phyloP scores from a whole-genome alignment of 1,140 invertebrate genomes.

The Alviniconcha marisindica region DNA sequence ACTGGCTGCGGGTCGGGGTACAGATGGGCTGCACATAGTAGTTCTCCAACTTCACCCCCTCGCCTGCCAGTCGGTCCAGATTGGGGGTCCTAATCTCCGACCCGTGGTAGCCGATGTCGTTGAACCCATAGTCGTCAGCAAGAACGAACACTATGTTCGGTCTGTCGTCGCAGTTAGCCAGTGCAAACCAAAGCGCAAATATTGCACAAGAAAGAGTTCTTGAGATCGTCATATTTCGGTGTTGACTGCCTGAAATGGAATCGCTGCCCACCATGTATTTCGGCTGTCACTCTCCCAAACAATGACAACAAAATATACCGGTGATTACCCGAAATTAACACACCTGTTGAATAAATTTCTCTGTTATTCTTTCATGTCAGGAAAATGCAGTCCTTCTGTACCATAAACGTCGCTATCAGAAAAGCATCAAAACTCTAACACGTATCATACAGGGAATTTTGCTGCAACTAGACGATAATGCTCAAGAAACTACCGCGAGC shows the following conservation, averaged over 20 bases:
- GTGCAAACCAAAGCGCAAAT: background rate
- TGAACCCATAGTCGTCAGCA: slow-evolving; percentile 61
- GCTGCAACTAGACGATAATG: too few species aligned
- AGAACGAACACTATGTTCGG: slow-evolving; percentile 62
- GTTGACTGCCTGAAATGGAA: too few species aligned
- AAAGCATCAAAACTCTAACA: too few species aligned
- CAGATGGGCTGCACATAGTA: slow-evolving; percentile 64
- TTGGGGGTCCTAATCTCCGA: slow-evolving; percentile 75
- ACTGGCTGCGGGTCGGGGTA: slow-evolving; percentile 58
- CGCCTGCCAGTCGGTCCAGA: slow-evolving; percentile 56
- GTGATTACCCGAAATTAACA: background rate
- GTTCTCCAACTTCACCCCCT: slow-evolving; percentile 58
- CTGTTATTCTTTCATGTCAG: too few species aligned
- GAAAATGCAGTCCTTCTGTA: too few species aligned
- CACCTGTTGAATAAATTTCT: background rate
- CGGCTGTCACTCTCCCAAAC: too few species aligned
- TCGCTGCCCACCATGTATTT: too few species aligned
- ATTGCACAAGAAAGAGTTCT: too few species aligned
- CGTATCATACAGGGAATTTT: too few species aligned
- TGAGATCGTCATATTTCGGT: too few species aligned
- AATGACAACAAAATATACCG: background rate
- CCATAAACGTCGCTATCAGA: too few species aligned
- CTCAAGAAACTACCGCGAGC: too few species aligned
- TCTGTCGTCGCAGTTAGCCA: slow-evolving; percentile 1
- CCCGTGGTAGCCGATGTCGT: slow-evolving; percentile 63